These are phyloP conservation scores for Octopus bimaculoides DNA, from an alignment of 1,140 invertebrate species.

Conservation along the genomic window DNA sequence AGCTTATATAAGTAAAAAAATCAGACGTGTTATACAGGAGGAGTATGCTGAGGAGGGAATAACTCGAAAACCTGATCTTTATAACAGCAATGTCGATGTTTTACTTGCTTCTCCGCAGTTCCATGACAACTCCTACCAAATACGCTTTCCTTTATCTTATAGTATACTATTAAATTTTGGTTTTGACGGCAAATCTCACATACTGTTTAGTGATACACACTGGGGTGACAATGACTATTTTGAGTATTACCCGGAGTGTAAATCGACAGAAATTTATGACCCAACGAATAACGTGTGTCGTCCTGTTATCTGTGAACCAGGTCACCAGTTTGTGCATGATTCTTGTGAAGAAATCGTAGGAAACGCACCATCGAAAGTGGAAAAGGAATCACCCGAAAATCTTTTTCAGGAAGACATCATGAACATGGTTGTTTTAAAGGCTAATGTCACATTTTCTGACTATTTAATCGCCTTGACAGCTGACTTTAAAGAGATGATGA, in stretches of 20 bases:
- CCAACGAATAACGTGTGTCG: conserved; percentile 41
- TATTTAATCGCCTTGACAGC: conserved; percentile 21
- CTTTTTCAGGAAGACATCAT: too few species aligned
- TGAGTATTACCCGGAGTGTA: conserved; percentile 19
- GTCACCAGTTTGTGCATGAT: conserved; percentile 27
- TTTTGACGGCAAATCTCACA: conserved; percentile 47
- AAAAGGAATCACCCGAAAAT: too few species aligned
- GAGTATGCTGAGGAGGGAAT: not conserved
- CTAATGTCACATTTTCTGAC: not conserved
- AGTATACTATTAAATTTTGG: conserved; percentile 58
- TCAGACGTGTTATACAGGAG: not conserved
- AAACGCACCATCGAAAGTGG: not conserved
- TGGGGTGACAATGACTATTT: not conserved
- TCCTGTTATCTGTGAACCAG: conserved; percentile 25
- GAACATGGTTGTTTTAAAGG: too few species aligned
- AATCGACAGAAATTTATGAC: conserved; percentile 48
- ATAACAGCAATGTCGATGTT: not conserved
- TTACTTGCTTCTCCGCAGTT: not conserved
- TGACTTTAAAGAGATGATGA: conserved; percentile 26
- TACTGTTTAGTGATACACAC: conserved; percentile 60
- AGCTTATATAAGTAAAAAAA: not conserved
- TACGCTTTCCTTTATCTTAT: conserved; percentile 52
- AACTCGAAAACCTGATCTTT: not conserved
- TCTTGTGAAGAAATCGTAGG: not conserved
- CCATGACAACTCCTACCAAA: not conserved